These are phyloP conservation scores for Trematocara nigrifrons DNA, from an alignment of 2,113 vertebrate genomes.

Conservation along the genomic window DNA sequence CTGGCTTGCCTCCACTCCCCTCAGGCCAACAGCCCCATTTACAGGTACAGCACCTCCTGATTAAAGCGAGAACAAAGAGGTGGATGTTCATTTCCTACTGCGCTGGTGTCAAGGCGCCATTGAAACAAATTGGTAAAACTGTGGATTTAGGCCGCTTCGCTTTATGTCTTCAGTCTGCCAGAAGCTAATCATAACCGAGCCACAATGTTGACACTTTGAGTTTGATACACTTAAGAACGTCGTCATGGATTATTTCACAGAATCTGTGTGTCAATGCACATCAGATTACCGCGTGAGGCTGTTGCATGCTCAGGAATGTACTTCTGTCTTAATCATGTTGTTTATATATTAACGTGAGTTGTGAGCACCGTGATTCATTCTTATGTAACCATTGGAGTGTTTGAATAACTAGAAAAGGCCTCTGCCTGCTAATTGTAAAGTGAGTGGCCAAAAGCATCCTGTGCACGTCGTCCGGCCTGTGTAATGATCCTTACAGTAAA, in stretches of 20 bases:
- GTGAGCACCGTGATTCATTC: constrained; percentile 46
- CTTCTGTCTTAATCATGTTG: constrained; percentile 11
- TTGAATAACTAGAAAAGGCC: constrained; percentile 55
- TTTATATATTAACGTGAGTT: constrained; percentile 22
- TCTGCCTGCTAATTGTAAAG: constrained; percentile 45
- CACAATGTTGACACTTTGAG: constrained; percentile 31
- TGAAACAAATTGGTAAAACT: constrained; percentile 51
- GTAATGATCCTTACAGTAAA: constrained; percentile 62
- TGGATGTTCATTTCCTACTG: constrained; percentile 52
- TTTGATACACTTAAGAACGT: constrained; percentile 24
- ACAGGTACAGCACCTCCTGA: constrained; percentile 66
- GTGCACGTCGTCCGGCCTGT: constrained; percentile 16
- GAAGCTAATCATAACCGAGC: constrained; percentile 25
- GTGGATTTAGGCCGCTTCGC: constrained; percentile 43
- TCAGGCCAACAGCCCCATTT: constrained; percentile 63
- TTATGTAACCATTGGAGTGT: constrained; percentile 54
- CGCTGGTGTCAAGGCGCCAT: constrained; percentile 24
- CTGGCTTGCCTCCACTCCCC: constrained; percentile 62
- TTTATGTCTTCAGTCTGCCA: constrained; percentile 21
- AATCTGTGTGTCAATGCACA: constrained; percentile 10
- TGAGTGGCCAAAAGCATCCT: constrained; percentile 22
- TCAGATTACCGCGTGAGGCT: constrained; percentile 4
- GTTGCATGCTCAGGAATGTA: not conserved
- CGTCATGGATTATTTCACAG: constrained; percentile 28
- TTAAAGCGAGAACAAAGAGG: constrained; percentile 65